Evolutionary conservation across 30 jellyfish, hydroid and myxozoan species (phyloP).

Genomic region (Nemopilema nomurai): DNA sequence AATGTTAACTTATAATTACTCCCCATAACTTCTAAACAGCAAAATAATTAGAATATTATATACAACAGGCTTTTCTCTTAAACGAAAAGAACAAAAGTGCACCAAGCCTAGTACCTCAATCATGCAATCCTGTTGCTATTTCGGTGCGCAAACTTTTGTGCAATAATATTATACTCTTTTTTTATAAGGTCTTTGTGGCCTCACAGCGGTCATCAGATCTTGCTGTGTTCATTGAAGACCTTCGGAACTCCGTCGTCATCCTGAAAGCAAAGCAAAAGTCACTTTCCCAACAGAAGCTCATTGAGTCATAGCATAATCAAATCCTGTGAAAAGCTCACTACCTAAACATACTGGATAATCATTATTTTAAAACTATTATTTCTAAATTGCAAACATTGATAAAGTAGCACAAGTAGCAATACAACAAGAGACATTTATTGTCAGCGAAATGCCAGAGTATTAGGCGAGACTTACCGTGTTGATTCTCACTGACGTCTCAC

Average conservation of each 20-base stretch:
- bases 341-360: too few relatives aligned
- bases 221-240: constrained; percentile 70
- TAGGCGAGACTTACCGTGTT: constrained; percentile 32
- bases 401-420: too few relatives aligned
- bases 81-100: constrained; percentile 49
- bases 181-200: not conserved
- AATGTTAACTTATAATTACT: not conserved
- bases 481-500: constrained; percentile 69
- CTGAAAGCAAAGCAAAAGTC: constrained; percentile 12
- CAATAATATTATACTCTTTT: constrained; percentile 9
- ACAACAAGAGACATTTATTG: too few relatives aligned
- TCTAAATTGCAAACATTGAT: too few relatives aligned
- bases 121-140: constrained; percentile 65
- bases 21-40: not conserved
- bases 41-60: constrained; percentile 16
- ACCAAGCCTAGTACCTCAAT: constrained; percentile 46
- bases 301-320: too few relatives aligned
- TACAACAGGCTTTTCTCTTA: constrained; percentile 40
- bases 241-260: constrained; percentile 74
- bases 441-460: not conserved
- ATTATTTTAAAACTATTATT: too few relatives aligned
- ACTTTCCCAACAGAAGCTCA: not conserved
- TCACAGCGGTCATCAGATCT: constrained; percentile 27
- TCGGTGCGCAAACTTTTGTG: constrained; percentile 48
- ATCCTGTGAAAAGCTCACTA: too few relatives aligned